phyloP scores from a whole-genome alignment of 2,797 vertebrate species.

The Pitangus sulphuratus region DNA sequence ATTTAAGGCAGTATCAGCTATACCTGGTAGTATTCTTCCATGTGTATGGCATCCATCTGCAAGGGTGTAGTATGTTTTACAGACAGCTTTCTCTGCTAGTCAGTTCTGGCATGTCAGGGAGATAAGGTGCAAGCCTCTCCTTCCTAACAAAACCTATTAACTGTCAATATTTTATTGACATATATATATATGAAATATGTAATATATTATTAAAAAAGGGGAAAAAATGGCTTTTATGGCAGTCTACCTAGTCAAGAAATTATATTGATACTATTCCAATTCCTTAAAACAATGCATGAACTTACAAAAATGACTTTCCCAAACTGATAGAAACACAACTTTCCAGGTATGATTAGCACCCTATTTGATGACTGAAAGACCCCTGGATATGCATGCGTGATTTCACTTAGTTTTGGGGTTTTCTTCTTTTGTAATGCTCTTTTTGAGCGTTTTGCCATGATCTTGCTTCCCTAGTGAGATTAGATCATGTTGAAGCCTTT shows the following conservation, averaged over 20 bases:
- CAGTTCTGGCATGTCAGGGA: neutral
- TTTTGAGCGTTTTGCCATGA: neutral
- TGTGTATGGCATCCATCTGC: neutral
- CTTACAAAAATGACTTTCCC: neutral
- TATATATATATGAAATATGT: neutral
- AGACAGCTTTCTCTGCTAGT: neutral
- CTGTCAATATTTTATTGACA: neutral
- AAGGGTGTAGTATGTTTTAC: neutral
- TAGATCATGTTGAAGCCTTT: neutral
- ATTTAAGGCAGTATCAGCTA: neutral
- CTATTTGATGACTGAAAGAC: neutral
- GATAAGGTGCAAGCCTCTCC: neutral
- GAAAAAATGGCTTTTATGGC: neutral
- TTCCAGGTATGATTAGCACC: neutral
- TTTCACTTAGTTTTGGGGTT: neutral
- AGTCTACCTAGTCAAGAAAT: neutral
- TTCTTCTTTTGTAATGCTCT: neutral
- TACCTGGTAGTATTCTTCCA: neutral
- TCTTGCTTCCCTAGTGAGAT: neutral
- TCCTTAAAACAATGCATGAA: accelerated
- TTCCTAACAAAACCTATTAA: neutral
- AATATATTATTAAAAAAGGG: neutral
- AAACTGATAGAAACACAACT: neutral
- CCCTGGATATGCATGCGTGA: neutral
- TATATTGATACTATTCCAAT: neutral